A percentile compares a stretch with the other conserved stretches of the same genome.
phyloP scores from a whole-genome alignment of 2,113 vertebrate genomes.

The Phycodurus eques region DNA sequence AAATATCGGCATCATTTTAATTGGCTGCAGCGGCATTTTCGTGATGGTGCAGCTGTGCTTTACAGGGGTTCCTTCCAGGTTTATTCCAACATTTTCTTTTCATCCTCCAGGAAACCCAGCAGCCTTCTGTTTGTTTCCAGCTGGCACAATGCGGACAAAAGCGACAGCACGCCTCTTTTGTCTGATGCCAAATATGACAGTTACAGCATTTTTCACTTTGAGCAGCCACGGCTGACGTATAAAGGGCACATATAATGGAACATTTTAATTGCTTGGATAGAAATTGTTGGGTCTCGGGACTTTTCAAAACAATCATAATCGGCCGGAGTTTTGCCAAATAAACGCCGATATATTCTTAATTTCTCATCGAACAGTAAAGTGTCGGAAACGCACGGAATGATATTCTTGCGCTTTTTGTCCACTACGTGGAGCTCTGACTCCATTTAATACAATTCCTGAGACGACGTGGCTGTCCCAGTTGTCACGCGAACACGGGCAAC shows the following conservation, averaged over 20 bases:
- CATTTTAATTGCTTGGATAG: not conserved
- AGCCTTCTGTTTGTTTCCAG: not conserved
- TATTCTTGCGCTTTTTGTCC: too few relatives aligned
- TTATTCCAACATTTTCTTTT: not conserved
- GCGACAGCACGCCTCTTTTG: not conserved
- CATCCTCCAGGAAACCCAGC: not conserved
- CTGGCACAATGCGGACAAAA: not conserved
- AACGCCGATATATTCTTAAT: too few relatives aligned
- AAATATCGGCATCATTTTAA: not conserved
- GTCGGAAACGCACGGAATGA: too few relatives aligned
- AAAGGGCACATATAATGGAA: not conserved
- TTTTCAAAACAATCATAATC: too few relatives aligned
- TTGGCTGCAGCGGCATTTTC: not conserved
- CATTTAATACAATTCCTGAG: too few relatives aligned
- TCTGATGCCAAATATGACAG: not conserved
- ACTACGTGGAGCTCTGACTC: too few relatives aligned
- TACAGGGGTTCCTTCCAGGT: not conserved
- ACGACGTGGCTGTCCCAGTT: too few relatives aligned
- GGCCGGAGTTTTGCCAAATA: too few relatives aligned
- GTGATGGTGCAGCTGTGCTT: not conserved
- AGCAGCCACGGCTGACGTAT: not conserved
- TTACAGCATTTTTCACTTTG: not conserved
- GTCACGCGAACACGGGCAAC: too few relatives aligned
- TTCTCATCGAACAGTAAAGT: too few relatives aligned
- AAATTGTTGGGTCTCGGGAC: not conserved